These are phyloP conservation scores for Agrochola lychnidis DNA, from an alignment of 2,888 invertebrate genomes.

Conservation along the genomic window DNA sequence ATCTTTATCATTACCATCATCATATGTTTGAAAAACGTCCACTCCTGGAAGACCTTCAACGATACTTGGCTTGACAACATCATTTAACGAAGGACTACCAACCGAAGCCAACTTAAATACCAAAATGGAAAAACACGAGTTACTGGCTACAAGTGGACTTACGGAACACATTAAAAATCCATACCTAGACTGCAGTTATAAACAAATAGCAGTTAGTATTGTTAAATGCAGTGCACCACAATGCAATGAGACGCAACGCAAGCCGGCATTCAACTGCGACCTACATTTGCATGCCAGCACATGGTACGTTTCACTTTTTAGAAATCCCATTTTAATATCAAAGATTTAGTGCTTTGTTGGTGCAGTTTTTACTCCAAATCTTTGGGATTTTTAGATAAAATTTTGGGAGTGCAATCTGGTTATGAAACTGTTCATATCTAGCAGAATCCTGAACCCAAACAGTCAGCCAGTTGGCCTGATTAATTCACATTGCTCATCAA, in stretches of 20 bases:
- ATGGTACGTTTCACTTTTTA: slow-evolving; percentile 64
- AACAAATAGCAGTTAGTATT: slow-evolving; percentile 47
- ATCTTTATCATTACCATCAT: background rate
- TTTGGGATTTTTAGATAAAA: background rate
- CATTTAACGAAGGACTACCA: background rate
- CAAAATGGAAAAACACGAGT: background rate
- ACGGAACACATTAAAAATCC: slow-evolving; percentile 13
- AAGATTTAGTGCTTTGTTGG: slow-evolving; percentile 19
- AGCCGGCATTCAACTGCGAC: slow-evolving; percentile 55
- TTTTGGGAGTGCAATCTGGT: background rate
- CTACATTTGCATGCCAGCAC: slow-evolving; percentile 59
- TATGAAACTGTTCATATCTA: background rate
- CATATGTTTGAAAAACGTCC: background rate
- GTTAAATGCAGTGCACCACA: slow-evolving; percentile 49
- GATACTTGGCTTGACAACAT: background rate
- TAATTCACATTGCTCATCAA: no score
- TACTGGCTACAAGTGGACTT: background rate
- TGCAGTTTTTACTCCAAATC: background rate
- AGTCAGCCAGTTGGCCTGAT: background rate
- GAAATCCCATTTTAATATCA: slow-evolving; percentile 64
- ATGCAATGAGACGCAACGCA: slow-evolving; percentile 52
- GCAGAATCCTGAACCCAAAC: background rate
- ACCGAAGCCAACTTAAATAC: background rate
- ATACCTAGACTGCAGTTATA: slow-evolving; percentile 24
- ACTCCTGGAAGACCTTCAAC: background rate